Percentiles rank a stretch among this genome's conserved stretches.
These are phyloP conservation scores for Heliangelus exortis DNA, from an alignment of 2,797 vertebrate genomes.

Conservation along the genomic window DNA sequence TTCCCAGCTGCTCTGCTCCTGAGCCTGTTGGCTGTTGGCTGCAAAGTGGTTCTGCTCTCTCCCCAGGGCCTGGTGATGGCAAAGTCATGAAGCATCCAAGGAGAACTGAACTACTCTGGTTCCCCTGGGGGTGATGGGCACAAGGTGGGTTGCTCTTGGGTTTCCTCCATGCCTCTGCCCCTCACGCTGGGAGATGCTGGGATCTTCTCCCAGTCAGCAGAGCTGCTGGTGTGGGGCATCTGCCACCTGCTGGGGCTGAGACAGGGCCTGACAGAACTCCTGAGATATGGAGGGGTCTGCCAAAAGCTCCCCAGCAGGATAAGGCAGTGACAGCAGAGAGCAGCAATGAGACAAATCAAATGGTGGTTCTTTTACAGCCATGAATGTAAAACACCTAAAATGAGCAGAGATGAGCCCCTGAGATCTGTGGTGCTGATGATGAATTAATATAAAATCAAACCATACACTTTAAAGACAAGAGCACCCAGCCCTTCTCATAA, in stretches of 20 bases:
- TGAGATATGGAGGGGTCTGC: background rate
- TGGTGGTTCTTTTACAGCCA: background rate
- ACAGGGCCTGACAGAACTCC: background rate
- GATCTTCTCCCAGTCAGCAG: background rate
- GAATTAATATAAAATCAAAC: slow-evolving; percentile 68
- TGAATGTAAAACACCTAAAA: slow-evolving; percentile 44
- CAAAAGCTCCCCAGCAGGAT: background rate
- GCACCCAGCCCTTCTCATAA: slow-evolving; percentile 53
- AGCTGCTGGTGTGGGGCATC: accelerated
- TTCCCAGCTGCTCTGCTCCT: background rate
- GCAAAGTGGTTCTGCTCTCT: background rate
- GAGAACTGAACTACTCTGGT: background rate
- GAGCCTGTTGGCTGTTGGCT: background rate
- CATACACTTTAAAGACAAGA: slow-evolving; percentile 54
- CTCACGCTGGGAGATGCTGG: background rate
- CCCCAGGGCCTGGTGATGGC: background rate
- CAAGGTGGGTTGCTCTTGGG: background rate
- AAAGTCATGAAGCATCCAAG: background rate
- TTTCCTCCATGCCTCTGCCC: background rate
- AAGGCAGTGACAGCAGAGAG: background rate
- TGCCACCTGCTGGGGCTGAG: background rate
- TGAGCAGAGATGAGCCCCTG: slow-evolving; percentile 15
- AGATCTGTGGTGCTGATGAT: slow-evolving; percentile 26
- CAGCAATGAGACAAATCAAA: background rate
- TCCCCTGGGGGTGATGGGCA: background rate